Conservation (phyloP, 2,113 vertebrate species). For the Irena cyanogastra region DNA sequence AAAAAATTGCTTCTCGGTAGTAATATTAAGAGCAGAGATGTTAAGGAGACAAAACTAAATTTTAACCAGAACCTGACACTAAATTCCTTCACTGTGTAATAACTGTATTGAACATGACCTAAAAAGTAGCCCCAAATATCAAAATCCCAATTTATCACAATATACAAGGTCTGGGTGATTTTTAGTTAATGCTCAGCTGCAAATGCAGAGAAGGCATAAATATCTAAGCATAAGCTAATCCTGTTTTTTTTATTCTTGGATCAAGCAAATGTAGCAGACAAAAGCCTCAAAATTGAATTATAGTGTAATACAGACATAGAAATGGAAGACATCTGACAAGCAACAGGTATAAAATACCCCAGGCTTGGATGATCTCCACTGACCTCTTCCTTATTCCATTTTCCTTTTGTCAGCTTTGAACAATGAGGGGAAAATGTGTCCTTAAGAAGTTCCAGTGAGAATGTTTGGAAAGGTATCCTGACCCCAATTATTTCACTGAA, state of each 20-base stretch:
- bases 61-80: neutral
- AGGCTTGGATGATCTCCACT: conserved; percentile 64
- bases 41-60: neutral
- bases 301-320: neutral
- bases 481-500: neutral
- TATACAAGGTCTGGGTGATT: rapidly evolving
- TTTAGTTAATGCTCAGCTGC: neutral
- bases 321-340: neutral
- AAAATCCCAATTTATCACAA: neutral
- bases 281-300: neutral
- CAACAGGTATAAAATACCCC: conserved; percentile 3
- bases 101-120: neutral
- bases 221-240: neutral
- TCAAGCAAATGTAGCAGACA: neutral
- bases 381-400: conserved; percentile 67
- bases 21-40: neutral
- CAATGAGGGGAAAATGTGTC: neutral
- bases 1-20: neutral
- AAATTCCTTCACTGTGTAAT: neutral
- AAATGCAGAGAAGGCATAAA: neutral
- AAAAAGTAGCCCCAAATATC: neutral
- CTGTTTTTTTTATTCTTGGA: neutral
- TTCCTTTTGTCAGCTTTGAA: conserved; percentile 68
- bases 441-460: neutral
- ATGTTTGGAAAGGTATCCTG: neutral